A percentile compares a stretch with the other conserved stretches of the same genome.
Conservation (phyloP, 2,113 vertebrate genomes). For the Lasiurus borealis region DNA sequence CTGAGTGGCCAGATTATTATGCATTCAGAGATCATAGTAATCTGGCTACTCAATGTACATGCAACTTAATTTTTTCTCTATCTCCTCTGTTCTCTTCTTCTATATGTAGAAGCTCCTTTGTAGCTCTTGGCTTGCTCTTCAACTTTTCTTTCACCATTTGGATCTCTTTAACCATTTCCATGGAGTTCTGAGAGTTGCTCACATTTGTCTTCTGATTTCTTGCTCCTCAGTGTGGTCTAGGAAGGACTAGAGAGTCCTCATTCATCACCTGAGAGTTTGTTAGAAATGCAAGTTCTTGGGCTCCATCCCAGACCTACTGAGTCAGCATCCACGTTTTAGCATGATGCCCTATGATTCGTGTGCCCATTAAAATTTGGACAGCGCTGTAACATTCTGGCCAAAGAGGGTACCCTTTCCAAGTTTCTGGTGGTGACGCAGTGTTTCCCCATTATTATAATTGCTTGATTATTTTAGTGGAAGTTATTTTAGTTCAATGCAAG, state of each 20-base stretch:
- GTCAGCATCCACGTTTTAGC: background rate
- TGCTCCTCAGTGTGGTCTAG: background rate
- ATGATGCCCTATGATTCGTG: background rate
- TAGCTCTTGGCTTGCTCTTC: background rate
- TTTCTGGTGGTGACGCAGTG: background rate
- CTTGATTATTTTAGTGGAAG: background rate
- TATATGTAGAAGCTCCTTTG: background rate
- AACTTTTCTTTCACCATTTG: background rate
- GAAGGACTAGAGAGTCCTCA: too few species aligned
- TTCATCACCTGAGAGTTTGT: background rate
- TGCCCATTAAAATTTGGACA: background rate
- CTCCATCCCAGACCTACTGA: background rate
- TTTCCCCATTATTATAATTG: background rate
- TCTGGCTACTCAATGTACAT: too few species aligned
- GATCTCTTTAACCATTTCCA: background rate
- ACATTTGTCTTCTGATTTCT: background rate
- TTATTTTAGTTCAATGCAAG: background rate
- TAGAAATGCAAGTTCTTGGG: background rate
- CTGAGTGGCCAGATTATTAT: too few species aligned
- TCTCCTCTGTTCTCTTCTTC: background rate
- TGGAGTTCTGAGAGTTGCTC: background rate
- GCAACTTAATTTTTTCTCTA: background rate
- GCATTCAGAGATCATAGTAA: too few species aligned
- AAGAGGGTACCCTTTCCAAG: background rate
- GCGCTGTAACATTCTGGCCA: background rate